Conservation (phyloP, 2,113 vertebrate genomes). For the Pseudonaja textilis region DNA sequence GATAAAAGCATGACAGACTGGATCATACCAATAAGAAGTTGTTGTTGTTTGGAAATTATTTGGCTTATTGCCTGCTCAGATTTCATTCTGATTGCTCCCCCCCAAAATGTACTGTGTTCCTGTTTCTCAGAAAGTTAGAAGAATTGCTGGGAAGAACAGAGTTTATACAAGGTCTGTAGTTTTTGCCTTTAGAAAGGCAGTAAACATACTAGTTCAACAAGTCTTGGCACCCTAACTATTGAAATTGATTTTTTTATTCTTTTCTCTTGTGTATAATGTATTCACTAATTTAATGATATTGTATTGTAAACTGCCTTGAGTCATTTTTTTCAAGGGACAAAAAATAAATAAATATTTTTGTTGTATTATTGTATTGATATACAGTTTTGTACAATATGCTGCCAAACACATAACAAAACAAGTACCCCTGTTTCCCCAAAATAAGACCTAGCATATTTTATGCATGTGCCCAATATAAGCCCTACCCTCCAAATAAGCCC, state of each 20-base stretch:
- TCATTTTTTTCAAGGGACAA: not conserved
- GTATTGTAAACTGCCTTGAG: not conserved
- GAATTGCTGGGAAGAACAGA: not conserved
- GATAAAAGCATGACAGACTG: not conserved
- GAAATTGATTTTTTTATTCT: not conserved
- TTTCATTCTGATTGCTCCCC: not conserved
- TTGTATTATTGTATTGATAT: not conserved
- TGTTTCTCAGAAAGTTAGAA: not conserved
- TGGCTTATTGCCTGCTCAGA: not conserved
- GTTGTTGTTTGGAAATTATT: not conserved
- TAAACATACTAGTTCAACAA: not conserved
- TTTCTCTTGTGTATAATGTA: not conserved
- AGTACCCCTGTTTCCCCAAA: not conserved
- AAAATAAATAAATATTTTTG: not conserved
- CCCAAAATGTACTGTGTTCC: not conserved
- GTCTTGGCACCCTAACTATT: not conserved
- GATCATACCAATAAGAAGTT: not conserved
- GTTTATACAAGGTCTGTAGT: not conserved
- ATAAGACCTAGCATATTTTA: too few relatives aligned
- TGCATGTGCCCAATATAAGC: too few relatives aligned
- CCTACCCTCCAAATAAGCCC: too few relatives aligned
- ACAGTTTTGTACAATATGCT: not conserved
- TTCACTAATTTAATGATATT: not conserved
- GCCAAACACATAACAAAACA: not conserved
- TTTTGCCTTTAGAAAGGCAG: not conserved